Conservation (phyloP, 2,888 invertebrate species). For the Drosophila recens region DNA sequence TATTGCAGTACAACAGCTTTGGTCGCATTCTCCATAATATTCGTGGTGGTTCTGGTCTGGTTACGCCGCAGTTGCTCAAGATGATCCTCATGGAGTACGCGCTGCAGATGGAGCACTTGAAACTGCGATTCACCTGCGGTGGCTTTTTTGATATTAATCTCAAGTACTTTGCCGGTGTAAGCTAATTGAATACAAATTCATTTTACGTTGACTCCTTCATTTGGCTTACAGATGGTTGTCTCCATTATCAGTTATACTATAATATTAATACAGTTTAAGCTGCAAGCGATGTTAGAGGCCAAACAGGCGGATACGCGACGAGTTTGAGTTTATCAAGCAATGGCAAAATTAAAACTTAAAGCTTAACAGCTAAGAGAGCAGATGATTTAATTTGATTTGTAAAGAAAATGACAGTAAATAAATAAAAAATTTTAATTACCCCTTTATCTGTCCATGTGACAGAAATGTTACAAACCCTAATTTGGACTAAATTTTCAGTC, state of each 20-base stretch:
- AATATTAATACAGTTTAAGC: constrained; percentile 82
- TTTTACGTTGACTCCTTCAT: not conserved
- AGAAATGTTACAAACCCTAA: too few relatives aligned
- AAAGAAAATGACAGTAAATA: constrained; percentile 22
- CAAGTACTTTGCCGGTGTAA: constrained; percentile 77
- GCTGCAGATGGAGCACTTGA: constrained; percentile 79
- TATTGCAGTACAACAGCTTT: constrained; percentile 70
- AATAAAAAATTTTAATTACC: too few relatives aligned
- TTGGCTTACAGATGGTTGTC: constrained; percentile 67
- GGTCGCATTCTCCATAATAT: constrained; percentile 69
- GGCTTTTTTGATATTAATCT: constrained; percentile 81
- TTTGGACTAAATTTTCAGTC: too few relatives aligned
- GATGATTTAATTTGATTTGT: constrained; percentile 3
- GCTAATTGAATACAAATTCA: not conserved
- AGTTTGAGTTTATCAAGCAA: not conserved
- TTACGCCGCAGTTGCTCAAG: constrained; percentile 42
- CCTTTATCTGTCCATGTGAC: too few relatives aligned
- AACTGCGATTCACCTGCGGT: constrained; percentile 76
- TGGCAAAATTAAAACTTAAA: constrained; percentile 13
- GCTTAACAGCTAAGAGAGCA: constrained; percentile 11
- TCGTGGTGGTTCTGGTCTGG: constrained; percentile 36
- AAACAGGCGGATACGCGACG: not conserved
- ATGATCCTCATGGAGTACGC: constrained; percentile 75
- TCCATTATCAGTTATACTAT: constrained; percentile 74
- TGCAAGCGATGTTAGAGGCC: constrained; percentile 63